A percentile compares a stretch with the other conserved stretches of the same genome.
Conservation (phyloP, 2,113 vertebrate species). For the Gasterosteus aculeatus region DNA sequence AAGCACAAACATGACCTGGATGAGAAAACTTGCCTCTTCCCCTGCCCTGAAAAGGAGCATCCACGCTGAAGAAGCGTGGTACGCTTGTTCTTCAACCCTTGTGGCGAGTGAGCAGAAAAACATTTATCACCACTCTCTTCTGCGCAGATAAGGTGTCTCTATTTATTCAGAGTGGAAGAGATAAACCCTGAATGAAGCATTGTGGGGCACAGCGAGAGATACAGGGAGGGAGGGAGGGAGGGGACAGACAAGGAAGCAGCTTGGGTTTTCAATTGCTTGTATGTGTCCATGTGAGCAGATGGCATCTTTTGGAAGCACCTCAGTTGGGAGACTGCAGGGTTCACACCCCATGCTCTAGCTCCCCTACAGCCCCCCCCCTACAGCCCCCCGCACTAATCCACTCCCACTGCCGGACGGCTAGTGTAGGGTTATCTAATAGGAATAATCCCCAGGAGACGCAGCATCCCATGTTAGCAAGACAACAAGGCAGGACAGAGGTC, state of each 20-base stretch:
- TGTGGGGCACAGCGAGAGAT: constrained; percentile 47
- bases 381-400: constrained; percentile 66
- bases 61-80: constrained; percentile 62
- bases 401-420: constrained; percentile 62
- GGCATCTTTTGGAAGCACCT: constrained; percentile 64
- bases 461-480: constrained; percentile 62
- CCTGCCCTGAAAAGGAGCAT: constrained; percentile 60
- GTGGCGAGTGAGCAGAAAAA: constrained; percentile 58
- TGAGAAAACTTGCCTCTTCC: constrained; percentile 52
- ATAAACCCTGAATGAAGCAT: constrained; percentile 75
- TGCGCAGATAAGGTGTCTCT: constrained; percentile 77
- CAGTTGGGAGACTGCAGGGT: constrained; percentile 48
- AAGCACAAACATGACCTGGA: constrained; percentile 62
- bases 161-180: constrained; percentile 76
- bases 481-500: constrained; percentile 75
- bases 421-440: constrained; percentile 76
- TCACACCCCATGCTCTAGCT: constrained; percentile 47
- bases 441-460: constrained; percentile 67
- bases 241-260: constrained; percentile 38
- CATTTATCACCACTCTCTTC: constrained; percentile 74
- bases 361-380: constrained; percentile 55
- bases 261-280: constrained; percentile 56
- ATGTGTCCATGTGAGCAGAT: constrained; percentile 73
- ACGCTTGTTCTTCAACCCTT: constrained; percentile 69
- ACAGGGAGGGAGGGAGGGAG: constrained; percentile 10